Evolutionary conservation across 2,797 vertebrate genomes (phyloP).

Genomic region (Threskiornis aethiopicus): DNA sequence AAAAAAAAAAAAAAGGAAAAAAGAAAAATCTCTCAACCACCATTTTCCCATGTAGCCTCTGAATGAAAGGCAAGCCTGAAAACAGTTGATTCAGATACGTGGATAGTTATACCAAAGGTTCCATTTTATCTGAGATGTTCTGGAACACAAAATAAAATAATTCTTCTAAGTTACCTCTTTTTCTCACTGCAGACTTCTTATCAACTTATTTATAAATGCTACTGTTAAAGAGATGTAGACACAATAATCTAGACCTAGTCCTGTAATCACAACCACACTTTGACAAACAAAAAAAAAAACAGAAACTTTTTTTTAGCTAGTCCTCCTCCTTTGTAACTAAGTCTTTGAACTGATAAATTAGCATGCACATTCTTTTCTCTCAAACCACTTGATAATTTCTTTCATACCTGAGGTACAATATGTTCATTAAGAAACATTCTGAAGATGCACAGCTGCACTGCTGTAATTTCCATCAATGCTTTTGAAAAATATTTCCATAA

Average conservation of each 20-base stretch:
- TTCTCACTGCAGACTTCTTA: neutral
- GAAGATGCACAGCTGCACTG: conserved; percentile 31
- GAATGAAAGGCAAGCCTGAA: neutral
- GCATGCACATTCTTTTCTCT: conserved; percentile 21
- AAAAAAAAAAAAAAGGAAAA: neutral
- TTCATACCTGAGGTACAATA: conserved; percentile 37
- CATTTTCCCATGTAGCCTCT: neutral
- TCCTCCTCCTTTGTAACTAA: neutral
- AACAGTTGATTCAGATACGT: neutral
- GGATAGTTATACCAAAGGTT: neutral
- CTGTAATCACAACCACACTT: neutral
- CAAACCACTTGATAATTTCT: conserved; percentile 42
- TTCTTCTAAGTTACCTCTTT: neutral
- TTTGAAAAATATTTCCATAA: conserved; percentile 39
- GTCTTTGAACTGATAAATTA: conserved; percentile 37
- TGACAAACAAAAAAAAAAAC: neutral
- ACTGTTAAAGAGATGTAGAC: neutral
- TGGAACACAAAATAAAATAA: neutral
- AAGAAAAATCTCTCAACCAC: neutral
- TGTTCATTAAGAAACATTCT: conserved; percentile 45
- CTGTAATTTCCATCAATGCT: neutral
- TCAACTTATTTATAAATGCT: neutral
- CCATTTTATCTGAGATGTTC: neutral
- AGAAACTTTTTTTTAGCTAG: neutral
- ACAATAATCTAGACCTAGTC: neutral